Percentiles rank a stretch among this genome's conserved stretches.
phyloP scores from a whole-genome alignment of 2,888 invertebrate species.

The Agonopterix subpropinquella region DNA sequence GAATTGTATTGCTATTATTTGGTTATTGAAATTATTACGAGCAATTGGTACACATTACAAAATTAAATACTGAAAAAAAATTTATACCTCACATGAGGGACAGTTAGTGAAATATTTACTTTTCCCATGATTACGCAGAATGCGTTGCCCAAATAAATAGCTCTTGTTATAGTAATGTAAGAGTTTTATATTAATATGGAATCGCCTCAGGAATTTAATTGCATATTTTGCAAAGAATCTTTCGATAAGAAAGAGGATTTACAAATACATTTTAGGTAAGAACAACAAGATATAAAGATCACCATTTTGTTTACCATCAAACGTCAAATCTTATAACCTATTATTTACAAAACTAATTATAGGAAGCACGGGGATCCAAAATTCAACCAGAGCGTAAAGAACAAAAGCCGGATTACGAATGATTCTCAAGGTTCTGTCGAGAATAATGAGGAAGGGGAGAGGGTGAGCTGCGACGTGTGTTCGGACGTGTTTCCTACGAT shows the following conservation, averaged over 20 bases:
- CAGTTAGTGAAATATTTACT: too few species aligned
- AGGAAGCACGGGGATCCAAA: slow-evolving; percentile 80
- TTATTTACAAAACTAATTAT: slow-evolving; percentile 5
- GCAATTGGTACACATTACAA: too few species aligned
- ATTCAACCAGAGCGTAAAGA: slow-evolving; percentile 62
- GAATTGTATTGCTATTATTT: too few species aligned
- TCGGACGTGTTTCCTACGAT: slow-evolving; percentile 73
- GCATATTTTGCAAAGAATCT: slow-evolving; percentile 75
- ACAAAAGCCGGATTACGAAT: slow-evolving; percentile 30
- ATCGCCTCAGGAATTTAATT: slow-evolving; percentile 40
- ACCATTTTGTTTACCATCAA: slow-evolving; percentile 1
- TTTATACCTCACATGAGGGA: too few species aligned
- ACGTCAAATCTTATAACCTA: slow-evolving; percentile 2
- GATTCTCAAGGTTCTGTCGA: slow-evolving; percentile 25
- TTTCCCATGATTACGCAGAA: too few species aligned
- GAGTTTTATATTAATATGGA: neutral
- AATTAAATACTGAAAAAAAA: too few species aligned
- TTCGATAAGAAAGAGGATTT: slow-evolving; percentile 75
- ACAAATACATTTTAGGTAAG: slow-evolving; percentile 78
- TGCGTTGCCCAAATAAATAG: too few species aligned
- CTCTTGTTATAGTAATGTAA: neutral
- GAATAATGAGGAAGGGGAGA: slow-evolving; percentile 38
- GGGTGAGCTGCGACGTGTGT: slow-evolving; percentile 77
- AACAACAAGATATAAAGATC: slow-evolving; percentile 1
- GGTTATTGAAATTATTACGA: too few species aligned